Evolutionary conservation across 1,140 invertebrate genomes (phyloP), one percentile per base, ranked within the genome.

Genomic region (Drosophila orena): DNA sequence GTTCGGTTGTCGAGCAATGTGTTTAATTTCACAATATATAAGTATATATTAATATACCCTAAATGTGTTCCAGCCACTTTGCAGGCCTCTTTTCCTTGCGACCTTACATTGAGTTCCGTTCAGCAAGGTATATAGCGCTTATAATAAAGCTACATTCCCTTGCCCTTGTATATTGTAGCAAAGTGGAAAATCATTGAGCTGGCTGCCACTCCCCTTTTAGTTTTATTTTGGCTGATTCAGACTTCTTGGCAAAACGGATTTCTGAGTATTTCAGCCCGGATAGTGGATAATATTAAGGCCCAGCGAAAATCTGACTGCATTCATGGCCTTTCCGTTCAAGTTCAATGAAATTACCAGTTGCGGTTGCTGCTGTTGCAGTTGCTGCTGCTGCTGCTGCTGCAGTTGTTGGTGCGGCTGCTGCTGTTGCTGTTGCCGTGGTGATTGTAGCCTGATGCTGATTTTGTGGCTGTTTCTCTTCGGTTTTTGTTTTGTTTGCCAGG

Each of bases 291-390:
- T 79, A 85, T 81, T 81, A 72, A 84, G 66, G 70, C 77, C 79
- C 81, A 72, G 61, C 80, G 74, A 73, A 83, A 85, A 80, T 86
- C 83, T 83, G 84, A 76, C 66, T 89, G 68, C 60, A 88, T 89
- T 89, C 84, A 88, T 77, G 84, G 84, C 79, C 84, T 88, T 89
- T 89, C 71, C 79, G 79, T 88, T 88, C 84, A 89, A 89, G 84
- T 89, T 89, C 84, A 89, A 89, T 89, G 85, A 89, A 89, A 89
- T 89, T 89, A 79, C 80, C 77, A 84, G 83, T 86, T 89, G 79
- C 71, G 76, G 84, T 83, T 76, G 79, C 68, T 79, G 72, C 42
- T 54, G 65, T 69, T 57, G 76, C 52, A 62, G 72, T 50, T 60
- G 61, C 37, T 43, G 73, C 14, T 59, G 72, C 35, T 64, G 68